Conservation (phyloP, 2,797 vertebrate genomes). For the Acropternis orthonyx region DNA sequence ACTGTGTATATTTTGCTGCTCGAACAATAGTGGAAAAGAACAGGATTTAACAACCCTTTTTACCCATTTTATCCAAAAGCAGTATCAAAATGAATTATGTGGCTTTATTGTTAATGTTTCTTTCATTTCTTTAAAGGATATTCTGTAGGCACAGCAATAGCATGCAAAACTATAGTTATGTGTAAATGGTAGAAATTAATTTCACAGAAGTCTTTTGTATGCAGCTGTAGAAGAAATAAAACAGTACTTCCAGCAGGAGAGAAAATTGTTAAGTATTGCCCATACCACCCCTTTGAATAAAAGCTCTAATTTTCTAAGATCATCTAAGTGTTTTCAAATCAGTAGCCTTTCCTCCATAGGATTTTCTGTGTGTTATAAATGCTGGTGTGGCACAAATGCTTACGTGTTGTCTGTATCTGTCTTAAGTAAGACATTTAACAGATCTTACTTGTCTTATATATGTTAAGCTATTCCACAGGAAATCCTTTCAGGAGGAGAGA, state of each 20-base stretch:
- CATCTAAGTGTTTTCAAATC: neutral
- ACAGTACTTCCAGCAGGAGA: neutral
- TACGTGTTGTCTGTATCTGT: neutral
- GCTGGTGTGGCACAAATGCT: neutral
- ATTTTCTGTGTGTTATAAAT: neutral
- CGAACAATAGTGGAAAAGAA: neutral
- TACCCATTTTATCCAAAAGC: neutral
- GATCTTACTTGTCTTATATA: neutral
- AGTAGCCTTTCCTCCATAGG: neutral
- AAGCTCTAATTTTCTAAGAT: neutral
- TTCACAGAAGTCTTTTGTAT: neutral
- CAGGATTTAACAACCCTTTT: neutral
- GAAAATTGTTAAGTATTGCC: neutral
- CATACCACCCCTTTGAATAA: neutral
- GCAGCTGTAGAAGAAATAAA: neutral
- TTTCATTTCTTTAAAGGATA: neutral
- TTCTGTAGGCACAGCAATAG: neutral
- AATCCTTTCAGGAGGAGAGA: neutral
- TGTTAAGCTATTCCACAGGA: neutral
- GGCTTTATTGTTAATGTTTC: neutral
- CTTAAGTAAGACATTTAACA: neutral
- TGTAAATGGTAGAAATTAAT: neutral
- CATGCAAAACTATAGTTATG: neutral
- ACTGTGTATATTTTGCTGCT: neutral
- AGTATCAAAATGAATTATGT: neutral